Evolutionary conservation across 92 coral and sea anemone species (phyloP), one percentile per base, ranked within the genome.

Genomic region (Montipora capitata): DNA sequence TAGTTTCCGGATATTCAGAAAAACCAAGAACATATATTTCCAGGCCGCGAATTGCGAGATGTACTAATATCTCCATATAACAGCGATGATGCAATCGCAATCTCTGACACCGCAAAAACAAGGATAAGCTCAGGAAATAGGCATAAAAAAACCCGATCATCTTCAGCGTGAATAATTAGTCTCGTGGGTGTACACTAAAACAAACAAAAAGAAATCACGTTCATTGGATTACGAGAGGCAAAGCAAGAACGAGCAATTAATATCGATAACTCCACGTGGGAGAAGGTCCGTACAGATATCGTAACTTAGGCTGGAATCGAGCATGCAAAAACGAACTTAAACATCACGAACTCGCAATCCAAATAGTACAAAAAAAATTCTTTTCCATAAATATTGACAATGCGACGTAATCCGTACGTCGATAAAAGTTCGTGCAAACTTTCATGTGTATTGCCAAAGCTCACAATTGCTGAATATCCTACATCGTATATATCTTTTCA

Each of bases 341-440:
- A 54, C 3, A 7, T 54, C 17, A 11, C 15, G 2, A 49, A 39
- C 11, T 3, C 14, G 48, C 15, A 16, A n/a, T 18, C 14, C 44
- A 13, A 68, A 27, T 66, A 27, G 20, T 68, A 27, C 5, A 27
- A 69, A 14, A 35, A 15, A 3, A 54, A 15, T 20, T 51, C 2
- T 54, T 45, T 8, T 51, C 13, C 62, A 68, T 66, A 68, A 16
- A 68, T 17, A 68, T 10, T 8, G 17, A 54, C 54, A 69, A n/a
- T 10, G 18, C 10, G 9, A 12, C 43, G 49, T 16, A 51, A 39
- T 40, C 1, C 66, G 68, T 44, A 79, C 7, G 12, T 35, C 18
- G 64, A 14, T 67, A 7, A 54, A 54, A 11, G 61, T 66, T 66
- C 85, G 85, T 81, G 77, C 85, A 51, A 74, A 68, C 7, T n/a